phyloP scores from a whole-genome alignment of 2,888 invertebrate species.

The Apamea crenata region DNA sequence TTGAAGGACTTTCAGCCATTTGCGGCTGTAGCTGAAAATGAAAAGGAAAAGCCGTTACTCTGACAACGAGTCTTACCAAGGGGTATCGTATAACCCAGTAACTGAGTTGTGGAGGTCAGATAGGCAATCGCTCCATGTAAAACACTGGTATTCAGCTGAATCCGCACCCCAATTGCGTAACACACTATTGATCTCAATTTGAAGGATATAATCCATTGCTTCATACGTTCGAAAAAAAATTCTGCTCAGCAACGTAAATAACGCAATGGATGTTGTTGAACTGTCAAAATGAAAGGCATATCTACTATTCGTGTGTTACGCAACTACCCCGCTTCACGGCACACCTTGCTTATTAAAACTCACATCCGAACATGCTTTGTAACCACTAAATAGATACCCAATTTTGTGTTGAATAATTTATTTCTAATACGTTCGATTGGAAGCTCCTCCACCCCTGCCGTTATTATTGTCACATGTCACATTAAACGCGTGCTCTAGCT shows the following conservation, averaged over 20 bases:
- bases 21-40: no score
- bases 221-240: no score
- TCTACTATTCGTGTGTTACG: neutral
- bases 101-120: no score
- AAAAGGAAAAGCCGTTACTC: no score
- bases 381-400: neutral
- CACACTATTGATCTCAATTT: no score
- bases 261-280: neutral
- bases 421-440: constrained; percentile 12
- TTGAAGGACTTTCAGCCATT: no score
- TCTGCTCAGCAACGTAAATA: neutral
- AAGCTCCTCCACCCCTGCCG: neutral
- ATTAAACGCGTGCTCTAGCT: constrained; percentile 22
- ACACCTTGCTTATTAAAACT: neutral
- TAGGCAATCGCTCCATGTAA: no score
- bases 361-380: neutral
- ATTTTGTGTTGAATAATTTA: constrained; percentile 31
- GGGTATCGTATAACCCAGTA: no score
- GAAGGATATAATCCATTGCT: no score
- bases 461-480: constrained; percentile 55
- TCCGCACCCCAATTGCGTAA: no score
- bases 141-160: no score
- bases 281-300: neutral
- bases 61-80: no score
- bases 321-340: neutral